phyloP scores from a whole-genome alignment of 1,140 invertebrate genomes.

The Phymastichus coffea region DNA sequence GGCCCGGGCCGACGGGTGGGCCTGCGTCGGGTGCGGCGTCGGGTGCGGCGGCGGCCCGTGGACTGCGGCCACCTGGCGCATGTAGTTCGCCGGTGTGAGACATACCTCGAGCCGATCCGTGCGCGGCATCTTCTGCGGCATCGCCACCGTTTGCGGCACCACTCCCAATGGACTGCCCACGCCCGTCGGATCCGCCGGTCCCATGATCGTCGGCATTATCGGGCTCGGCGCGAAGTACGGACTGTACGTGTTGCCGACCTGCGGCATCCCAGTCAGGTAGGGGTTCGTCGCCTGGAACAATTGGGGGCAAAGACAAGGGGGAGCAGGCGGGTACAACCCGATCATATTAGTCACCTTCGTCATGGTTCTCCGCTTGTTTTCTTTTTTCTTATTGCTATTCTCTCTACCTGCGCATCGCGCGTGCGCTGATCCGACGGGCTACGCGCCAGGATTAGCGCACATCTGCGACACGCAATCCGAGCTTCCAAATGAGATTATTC shows the following conservation, averaged over 20 bases:
- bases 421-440: too few relatives aligned
- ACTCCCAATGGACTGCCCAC: constrained; percentile 70
- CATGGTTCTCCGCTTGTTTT: background rate
- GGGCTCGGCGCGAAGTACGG: constrained; percentile 85
- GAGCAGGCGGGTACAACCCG: constrained; percentile 1
- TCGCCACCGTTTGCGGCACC: constrained; percentile 80
- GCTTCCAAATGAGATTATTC: too few relatives aligned
- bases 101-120: constrained; percentile 95
- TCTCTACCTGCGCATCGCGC: constrained; percentile 27
- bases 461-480: too few relatives aligned
- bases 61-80: constrained; percentile 48
- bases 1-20: constrained; percentile 50
- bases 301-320: constrained; percentile 21
- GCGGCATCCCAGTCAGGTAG: constrained; percentile 84
- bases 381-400: constrained; percentile 8
- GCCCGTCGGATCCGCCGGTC: constrained; percentile 75
- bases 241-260: constrained; percentile 80
- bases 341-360: constrained; percentile 1
- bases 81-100: constrained; percentile 57
- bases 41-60: constrained; percentile 49
- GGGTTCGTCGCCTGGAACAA: constrained; percentile 78
- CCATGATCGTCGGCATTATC: constrained; percentile 79
- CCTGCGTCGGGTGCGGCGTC: constrained; percentile 45
- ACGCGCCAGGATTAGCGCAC: too few relatives aligned
- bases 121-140: constrained; percentile 89